Evolutionary conservation across 2,888 invertebrate species (phyloP).

Genomic region (Ischnus inquisitorius): DNA sequence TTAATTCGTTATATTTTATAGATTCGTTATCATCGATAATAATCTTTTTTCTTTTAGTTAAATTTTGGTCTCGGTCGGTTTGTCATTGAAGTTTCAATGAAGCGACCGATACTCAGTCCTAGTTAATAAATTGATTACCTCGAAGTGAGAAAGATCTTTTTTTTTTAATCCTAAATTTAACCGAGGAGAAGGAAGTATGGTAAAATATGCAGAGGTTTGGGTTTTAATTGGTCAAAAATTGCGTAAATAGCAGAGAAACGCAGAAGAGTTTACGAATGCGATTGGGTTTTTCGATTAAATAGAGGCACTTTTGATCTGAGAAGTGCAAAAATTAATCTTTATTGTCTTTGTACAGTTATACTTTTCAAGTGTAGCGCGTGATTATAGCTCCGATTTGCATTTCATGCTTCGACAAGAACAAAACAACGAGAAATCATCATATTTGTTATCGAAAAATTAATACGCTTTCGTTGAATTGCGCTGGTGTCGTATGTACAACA

Average conservation of each 20-base stretch:
- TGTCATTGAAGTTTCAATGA: not conserved
- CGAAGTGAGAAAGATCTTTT: conserved; percentile 24
- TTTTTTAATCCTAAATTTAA: conserved; percentile 6
- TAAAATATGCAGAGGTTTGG: not conserved
- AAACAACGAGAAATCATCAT: not conserved
- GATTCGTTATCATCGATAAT: conserved; percentile 33
- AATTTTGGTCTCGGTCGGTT: conserved; percentile 33
- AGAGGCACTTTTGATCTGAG: conserved; percentile 11
- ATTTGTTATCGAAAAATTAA: conserved; percentile 1
- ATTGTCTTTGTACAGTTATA: conserved; percentile 60
- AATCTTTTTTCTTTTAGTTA: conserved; percentile 24
- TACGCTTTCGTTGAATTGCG: conserved; percentile 35
- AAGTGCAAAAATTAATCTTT: conserved; percentile 45
- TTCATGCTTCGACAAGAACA: conserved; percentile 36
- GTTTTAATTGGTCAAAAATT: not conserved
- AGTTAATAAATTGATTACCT: not conserved
- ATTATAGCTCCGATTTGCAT: conserved; percentile 32
- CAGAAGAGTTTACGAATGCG: not conserved
- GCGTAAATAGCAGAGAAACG: not conserved
- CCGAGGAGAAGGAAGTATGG: conserved; percentile 23
- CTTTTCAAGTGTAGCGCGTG: conserved; percentile 43
- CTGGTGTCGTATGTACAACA: conserved; percentile 58
- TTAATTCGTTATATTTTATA: conserved; percentile 41
- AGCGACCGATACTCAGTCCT: conserved; percentile 1
- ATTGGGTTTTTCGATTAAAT: conserved; percentile 11